Conservation (phyloP, 2,113 vertebrate species). For the Peucedramus taeniatus region DNA sequence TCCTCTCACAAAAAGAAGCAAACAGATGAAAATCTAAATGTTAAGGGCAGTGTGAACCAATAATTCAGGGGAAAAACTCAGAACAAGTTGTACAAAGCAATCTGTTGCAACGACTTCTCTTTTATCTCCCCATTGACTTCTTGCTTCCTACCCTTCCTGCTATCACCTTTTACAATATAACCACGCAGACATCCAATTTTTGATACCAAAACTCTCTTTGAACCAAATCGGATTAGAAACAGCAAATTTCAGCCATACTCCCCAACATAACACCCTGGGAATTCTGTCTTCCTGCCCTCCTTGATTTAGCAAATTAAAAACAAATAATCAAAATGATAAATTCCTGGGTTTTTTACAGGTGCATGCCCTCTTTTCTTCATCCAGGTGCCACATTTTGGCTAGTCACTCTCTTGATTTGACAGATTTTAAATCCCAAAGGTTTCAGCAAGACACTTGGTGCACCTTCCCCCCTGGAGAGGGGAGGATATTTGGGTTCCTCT, state of each 20-base stretch:
- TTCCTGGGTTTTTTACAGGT: not conserved
- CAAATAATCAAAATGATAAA: not conserved
- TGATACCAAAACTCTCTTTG: not conserved
- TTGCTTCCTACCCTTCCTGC: not conserved
- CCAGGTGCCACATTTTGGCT: not conserved
- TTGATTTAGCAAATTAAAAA: not conserved
- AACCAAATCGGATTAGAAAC: not conserved
- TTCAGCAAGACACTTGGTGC: not conserved
- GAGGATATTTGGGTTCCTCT: not conserved
- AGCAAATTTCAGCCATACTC: not conserved
- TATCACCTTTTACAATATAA: not conserved
- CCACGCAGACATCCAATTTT: not conserved
- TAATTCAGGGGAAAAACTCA: not conserved
- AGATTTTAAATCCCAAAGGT: not conserved
- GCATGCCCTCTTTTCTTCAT: not conserved
- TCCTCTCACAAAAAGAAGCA: slow-evolving; percentile 12
- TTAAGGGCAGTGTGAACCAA: slow-evolving; percentile 25
- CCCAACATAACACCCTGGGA: not conserved
- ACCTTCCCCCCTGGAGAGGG: not conserved
- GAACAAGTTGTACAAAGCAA: slow-evolving; percentile 18
- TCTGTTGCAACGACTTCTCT: not conserved
- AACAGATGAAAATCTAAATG: slow-evolving; percentile 51
- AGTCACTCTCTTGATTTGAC: not conserved
- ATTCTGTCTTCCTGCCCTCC: not conserved
- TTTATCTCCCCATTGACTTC: not conserved